A percentile compares a stretch with the other conserved stretches of the same genome.
Conservation (phyloP, 2,797 vertebrate genomes). For the Halcyon smyrnensis region DNA sequence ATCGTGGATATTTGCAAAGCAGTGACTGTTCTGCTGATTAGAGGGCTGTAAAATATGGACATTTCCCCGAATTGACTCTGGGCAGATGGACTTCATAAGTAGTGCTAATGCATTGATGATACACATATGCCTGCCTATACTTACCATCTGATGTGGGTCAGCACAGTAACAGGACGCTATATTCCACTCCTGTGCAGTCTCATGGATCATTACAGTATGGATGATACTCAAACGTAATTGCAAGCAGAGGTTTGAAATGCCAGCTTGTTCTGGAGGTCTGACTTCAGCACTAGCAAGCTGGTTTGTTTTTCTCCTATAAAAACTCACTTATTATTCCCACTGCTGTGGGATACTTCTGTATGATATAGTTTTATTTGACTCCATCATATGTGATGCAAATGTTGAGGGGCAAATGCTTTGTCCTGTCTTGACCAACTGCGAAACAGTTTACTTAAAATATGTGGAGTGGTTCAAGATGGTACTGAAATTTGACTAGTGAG, state of each 20-base stretch:
- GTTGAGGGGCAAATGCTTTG: neutral
- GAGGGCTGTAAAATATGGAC: neutral
- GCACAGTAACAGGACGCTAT: neutral
- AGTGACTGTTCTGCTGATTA: neutral
- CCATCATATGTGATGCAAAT: neutral
- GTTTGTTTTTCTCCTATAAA: neutral
- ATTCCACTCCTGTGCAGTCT: neutral
- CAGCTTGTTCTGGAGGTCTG: neutral
- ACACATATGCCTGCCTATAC: neutral
- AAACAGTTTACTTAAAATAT: neutral
- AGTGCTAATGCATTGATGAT: neutral
- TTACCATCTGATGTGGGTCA: neutral
- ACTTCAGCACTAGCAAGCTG: neutral
- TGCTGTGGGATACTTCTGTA: neutral
- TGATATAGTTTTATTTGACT: neutral
- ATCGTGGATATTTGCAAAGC: neutral
- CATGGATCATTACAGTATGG: neutral
- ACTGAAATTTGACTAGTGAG: neutral
- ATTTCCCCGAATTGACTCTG: neutral
- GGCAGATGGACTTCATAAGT: neutral
- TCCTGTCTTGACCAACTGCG: neutral
- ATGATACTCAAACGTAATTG: neutral
- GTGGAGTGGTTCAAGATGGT: neutral
- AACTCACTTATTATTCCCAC: too few relatives aligned
- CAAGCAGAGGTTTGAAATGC: neutral